Base-by-base conservation (phyloP, 1,140 invertebrate genomes). In the Ladona fulva region DNA sequence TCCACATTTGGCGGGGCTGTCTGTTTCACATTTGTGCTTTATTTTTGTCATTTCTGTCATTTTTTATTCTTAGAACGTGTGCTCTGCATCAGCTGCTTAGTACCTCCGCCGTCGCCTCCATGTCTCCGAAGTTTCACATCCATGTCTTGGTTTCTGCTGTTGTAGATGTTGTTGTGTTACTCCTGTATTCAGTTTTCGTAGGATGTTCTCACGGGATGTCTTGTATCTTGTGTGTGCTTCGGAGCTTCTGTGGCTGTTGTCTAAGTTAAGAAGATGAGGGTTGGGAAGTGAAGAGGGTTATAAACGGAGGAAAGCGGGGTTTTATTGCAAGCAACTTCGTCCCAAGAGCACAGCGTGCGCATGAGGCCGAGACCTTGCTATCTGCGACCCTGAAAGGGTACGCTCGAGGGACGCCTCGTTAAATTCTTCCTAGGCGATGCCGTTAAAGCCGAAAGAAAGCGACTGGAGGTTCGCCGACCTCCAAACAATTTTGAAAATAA, bases 191-290 rank as follows among this genome's bases (percentile, higher is more conserved):
- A 66, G 52, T 66, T 66, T 66, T 66, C 52, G 52, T 16, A 66
- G n/a, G 52, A 19, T 66, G 52, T 66, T 16, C 52, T 66, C 52
- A 66, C 52, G 52, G 52, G 52, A 66, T 66, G 52, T 66, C 52
- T 66, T 66, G 52, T 66, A 66, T 66, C 52, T 66, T 66, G 52
- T 66, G 52, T 66, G 52, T 66, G 52, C 52, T 66, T 66, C 52
- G 52, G 12, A 66, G 52, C 52, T 66, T 66, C 52, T 66, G 52
- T 66, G 52, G 52, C 52, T 66, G 52, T 66, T 66, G 52, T 52
- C 44, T 10, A 52, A 19, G 44, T 19, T 22, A 66, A 66, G 52
- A 66, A 66, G 52, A 66, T 22, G 52, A 22, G n/a, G 52, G 44
- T n/a, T n/a, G 44, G 44, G 52, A 66, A 22, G 52, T 19, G n/a